Evolutionary conservation across 2,797 vertebrate genomes (phyloP).

Genomic region (Chloroceryle inda): DNA sequence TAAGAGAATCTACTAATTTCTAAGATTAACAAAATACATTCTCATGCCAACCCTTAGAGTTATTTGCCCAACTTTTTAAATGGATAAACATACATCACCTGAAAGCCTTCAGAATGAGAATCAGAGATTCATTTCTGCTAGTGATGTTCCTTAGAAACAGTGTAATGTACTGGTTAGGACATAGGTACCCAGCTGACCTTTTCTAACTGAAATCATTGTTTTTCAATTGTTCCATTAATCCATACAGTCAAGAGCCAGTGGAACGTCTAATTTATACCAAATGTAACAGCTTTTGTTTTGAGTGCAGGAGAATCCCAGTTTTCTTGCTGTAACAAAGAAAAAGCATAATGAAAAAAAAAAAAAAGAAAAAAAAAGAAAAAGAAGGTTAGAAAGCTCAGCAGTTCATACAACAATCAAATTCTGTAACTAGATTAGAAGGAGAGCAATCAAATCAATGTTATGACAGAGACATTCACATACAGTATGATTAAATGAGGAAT

Average conservation of each 20-base stretch:
- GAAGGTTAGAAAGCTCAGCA: background rate
- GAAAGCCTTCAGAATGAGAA: background rate
- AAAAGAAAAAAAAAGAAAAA: accelerated
- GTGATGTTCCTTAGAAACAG: background rate
- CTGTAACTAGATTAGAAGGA: background rate
- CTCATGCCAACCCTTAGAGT: background rate
- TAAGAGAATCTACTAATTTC: background rate
- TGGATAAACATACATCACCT: background rate
- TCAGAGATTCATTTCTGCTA: background rate
- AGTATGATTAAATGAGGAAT: background rate
- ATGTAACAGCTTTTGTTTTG: background rate
- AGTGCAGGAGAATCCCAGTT: background rate
- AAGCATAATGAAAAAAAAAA: background rate
- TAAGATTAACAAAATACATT: background rate
- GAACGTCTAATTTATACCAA: background rate
- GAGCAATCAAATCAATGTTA: background rate
- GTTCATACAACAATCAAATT: background rate
- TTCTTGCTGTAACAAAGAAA: background rate
- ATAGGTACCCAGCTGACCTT: background rate
- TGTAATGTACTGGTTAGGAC: background rate
- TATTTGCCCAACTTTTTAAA: background rate
- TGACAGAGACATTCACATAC: background rate
- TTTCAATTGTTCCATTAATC: background rate
- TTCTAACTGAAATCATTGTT: background rate
- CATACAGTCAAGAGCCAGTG: background rate